Evolutionary conservation across 2,888 invertebrate genomes (phyloP).

Genomic region (Eristalis arbustorum): DNA sequence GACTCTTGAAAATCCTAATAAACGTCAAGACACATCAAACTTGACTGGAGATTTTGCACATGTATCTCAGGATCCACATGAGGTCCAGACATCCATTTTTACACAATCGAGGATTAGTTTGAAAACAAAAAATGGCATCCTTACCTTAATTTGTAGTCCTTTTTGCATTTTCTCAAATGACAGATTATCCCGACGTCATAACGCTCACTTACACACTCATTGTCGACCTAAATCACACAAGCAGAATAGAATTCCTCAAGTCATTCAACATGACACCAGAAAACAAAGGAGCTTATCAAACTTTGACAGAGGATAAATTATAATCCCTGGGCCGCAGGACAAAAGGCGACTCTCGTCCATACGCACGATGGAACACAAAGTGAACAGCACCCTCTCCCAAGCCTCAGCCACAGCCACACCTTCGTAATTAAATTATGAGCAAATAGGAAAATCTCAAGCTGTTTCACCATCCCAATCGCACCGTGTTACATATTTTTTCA

Average conservation of each 20-base stretch:
- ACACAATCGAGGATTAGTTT: too few relatives aligned
- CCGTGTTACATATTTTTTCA: background rate
- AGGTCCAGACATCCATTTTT: too few relatives aligned
- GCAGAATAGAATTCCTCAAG: slow-evolving; percentile 40
- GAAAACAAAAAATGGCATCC: too few relatives aligned
- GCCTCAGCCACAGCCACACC: slow-evolving; percentile 59
- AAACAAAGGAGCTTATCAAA: slow-evolving; percentile 59
- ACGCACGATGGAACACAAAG: slow-evolving; percentile 12
- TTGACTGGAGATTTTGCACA: too few relatives aligned
- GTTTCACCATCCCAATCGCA: slow-evolving; percentile 35
- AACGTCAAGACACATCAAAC: too few relatives aligned
- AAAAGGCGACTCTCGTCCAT: background rate
- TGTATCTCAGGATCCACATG: too few relatives aligned
- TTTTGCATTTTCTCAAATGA: background rate
- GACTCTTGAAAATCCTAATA: too few relatives aligned
- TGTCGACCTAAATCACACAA: background rate
- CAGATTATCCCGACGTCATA: background rate
- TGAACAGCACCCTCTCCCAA: slow-evolving; percentile 15
- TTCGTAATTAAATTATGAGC: slow-evolving; percentile 70
- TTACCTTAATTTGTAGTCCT: background rate
- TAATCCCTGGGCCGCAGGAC: slow-evolving; percentile 43
- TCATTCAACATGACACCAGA: slow-evolving; percentile 54
- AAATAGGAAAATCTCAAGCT: slow-evolving; percentile 68
- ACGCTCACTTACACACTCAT: background rate
- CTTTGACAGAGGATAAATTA: slow-evolving; percentile 66